phyloP scores from a whole-genome alignment of 2,113 vertebrate genomes.

The Uria lomvia region DNA sequence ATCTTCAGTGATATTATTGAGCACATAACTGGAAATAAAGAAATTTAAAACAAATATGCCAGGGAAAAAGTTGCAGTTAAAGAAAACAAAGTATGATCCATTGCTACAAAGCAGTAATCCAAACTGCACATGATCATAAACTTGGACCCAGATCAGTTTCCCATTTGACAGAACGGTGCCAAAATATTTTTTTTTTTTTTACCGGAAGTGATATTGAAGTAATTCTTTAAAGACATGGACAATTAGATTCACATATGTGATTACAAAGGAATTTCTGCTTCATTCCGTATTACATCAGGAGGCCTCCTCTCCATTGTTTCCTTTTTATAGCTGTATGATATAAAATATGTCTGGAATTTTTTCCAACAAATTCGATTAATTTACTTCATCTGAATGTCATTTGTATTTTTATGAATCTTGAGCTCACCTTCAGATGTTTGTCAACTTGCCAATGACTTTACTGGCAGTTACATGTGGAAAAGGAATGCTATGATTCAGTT shows the following conservation, averaged over 20 bases:
- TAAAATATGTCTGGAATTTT: not conserved
- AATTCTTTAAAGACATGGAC: not conserved
- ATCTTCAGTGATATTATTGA: not conserved
- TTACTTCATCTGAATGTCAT: not conserved
- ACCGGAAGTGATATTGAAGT: not conserved
- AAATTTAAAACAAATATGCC: not conserved
- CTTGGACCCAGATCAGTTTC: not conserved
- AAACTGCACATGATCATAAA: not conserved
- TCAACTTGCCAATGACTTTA: not conserved
- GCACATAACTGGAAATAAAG: not conserved
- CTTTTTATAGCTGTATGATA: not conserved
- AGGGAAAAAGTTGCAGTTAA: not conserved
- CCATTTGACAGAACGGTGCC: not conserved
- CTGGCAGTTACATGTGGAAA: not conserved
- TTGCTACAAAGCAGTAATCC: not conserved
- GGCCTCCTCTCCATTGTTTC: not conserved
- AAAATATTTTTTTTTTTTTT: not conserved
- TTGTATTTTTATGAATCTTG: not conserved
- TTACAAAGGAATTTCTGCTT: not conserved
- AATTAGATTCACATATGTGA: not conserved
- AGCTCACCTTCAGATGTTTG: slow-evolving; percentile 3
- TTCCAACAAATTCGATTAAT: not conserved
- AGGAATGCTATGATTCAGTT: not conserved
- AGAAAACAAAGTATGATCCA: not conserved
- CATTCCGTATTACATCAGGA: not conserved